These are phyloP conservation scores for human DNA, from an alignment of 2,113 vertebrate species.

Conservation along the genomic window DNA sequence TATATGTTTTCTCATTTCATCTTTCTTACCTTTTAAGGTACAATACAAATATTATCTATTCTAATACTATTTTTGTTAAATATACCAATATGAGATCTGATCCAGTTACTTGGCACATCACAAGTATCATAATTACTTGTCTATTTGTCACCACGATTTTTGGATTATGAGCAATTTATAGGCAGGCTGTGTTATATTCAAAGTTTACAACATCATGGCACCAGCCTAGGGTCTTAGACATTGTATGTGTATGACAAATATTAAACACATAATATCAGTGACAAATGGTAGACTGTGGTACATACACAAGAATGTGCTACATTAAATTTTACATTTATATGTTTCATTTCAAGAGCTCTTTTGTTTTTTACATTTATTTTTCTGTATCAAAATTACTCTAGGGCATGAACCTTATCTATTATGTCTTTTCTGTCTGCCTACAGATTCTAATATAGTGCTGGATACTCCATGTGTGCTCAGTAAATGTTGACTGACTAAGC, in stretches of 20 bases:
- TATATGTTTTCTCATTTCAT: not conserved
- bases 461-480: slow-evolving; percentile 36
- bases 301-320: not conserved
- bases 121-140: not conserved
- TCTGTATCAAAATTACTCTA: slow-evolving; percentile 22
- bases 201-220: not conserved
- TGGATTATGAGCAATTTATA: not conserved
- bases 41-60: not conserved
- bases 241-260: not conserved
- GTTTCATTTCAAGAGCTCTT: slow-evolving; percentile 41
- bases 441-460: slow-evolving; percentile 42
- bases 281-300: not conserved
- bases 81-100: not conserved
- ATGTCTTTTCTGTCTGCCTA: not conserved
- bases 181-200: not conserved
- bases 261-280: not conserved
- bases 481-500: slow-evolving; percentile 61
- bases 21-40: slow-evolving; percentile 6
- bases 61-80: not conserved
- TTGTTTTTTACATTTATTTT: slow-evolving; percentile 39
- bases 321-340: slow-evolving; percentile 21
- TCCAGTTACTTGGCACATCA: not conserved
- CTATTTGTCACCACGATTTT: slow-evolving; percentile 11
- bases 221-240: not conserved
- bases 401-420: not conserved